These are phyloP conservation scores for Neosilurus mollespiculum DNA, from an alignment of 2,797 vertebrate genomes.

Conservation along the genomic window DNA sequence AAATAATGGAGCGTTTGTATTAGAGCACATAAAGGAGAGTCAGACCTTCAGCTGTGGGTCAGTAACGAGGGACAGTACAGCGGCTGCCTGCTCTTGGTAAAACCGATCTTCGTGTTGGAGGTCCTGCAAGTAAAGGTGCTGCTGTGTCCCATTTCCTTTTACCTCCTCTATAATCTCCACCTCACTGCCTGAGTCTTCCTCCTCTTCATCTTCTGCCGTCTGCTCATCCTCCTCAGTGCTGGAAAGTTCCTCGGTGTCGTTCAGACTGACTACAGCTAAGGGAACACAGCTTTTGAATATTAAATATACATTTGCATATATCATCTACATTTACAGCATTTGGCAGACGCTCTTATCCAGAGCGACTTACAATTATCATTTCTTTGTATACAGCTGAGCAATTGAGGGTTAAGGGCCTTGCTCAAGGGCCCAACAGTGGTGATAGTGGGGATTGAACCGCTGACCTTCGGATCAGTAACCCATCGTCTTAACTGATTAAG, in stretches of 20 bases:
- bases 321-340: background rate
- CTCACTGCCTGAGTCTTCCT: slow-evolving; percentile 72
- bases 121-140: slow-evolving; percentile 59
- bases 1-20: no score
- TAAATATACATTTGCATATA: background rate
- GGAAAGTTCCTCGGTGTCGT: slow-evolving; percentile 75
- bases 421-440: no score
- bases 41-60: slow-evolving; percentile 58
- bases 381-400: no score
- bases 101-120: slow-evolving; percentile 50
- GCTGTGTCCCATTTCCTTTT: slow-evolving; percentile 68
- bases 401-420: no score
- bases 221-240: slow-evolving; percentile 65
- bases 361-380: no score
- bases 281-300: background rate
- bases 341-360: no score
- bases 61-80: slow-evolving; percentile 66
- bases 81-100: slow-evolving; percentile 65
- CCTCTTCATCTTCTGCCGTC: slow-evolving; percentile 63
- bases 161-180: slow-evolving; percentile 77
- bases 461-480: no score
- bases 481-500: no score
- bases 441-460: no score
- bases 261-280: slow-evolving; percentile 71
- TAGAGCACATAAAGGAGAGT: no score